Evolutionary conservation across 2,888 invertebrate genomes (phyloP).

Genomic region (Polydrusus pterygomalis): DNA sequence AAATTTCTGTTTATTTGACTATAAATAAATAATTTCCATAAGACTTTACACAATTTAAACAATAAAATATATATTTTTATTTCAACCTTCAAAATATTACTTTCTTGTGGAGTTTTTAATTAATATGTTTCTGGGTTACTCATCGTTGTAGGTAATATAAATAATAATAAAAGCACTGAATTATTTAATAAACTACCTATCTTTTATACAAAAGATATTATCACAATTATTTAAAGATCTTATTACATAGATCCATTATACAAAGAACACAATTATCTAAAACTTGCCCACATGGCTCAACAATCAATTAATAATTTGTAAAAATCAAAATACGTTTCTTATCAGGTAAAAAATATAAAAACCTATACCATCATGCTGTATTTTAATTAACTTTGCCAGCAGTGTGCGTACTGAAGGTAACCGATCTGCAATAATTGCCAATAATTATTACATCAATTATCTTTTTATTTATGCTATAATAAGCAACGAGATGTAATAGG

Average conservation of each 20-base stretch:
- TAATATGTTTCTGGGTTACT: too few species aligned
- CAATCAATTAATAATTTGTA: too few species aligned
- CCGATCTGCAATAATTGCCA: not conserved
- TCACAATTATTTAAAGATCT: conserved; percentile 9
- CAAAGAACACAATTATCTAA: too few species aligned
- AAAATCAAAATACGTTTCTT: not conserved
- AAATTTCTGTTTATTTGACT: too few species aligned
- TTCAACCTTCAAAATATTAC: too few species aligned
- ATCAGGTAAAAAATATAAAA: not conserved
- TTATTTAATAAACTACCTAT: too few species aligned
- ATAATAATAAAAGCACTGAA: too few species aligned
- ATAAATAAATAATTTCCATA: too few species aligned
- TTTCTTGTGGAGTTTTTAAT: too few species aligned
- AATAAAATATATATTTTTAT: too few species aligned
- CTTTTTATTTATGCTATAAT: not conserved
- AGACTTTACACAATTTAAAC: too few species aligned
- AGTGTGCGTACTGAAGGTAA: not conserved
- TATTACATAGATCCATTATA: conserved; percentile 3
- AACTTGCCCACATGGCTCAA: not conserved
- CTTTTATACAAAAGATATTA: conserved; percentile 7
- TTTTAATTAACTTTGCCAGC: not conserved
- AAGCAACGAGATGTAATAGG: not conserved
- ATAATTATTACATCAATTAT: not conserved
- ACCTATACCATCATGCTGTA: not conserved
- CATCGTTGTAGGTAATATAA: too few species aligned